Base-by-base conservation (phyloP, 2,888 invertebrate genomes). In the Chesias legatella region DNA sequence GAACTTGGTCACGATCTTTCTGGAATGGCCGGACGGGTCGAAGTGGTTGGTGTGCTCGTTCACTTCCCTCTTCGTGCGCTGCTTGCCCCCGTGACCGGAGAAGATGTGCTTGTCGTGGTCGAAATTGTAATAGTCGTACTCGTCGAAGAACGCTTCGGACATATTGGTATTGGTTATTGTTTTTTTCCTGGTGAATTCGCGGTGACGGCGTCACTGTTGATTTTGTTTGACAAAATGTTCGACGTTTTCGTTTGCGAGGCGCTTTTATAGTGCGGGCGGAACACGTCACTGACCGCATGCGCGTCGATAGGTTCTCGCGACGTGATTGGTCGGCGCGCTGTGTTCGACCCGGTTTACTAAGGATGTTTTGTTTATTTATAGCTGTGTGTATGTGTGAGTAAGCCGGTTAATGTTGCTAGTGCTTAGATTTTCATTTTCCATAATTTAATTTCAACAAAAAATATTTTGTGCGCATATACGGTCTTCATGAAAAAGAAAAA, bases 71-170 rank as follows among this genome's bases (percentile, higher is more conserved):
- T 98, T 97, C 45, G 94, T 91, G 55, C 97, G 90, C 67, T 96
- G 95, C 77, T 98, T 97, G 49, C 98, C 98, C 72, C 96, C 94
- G 84, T 96, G 95, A 11, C 94, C 94, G 27, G 93, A 92, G 79
- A 93, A 94, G 52, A 97, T 92, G 76, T 95, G 93, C 83, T 97
- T 97, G 79, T 96, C 97, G 89, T 95, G 93, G 63, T 96, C 96
- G 82, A 94, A 97, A 85, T 97, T 97, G 90, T 95, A 98, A 74
- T 96, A 95, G 73, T 98, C 98, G 91, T 96, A 96, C 73, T 96
- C 93, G 88, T 98, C 97, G 77, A 94, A 93, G 88, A 94, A 92
- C 64, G 90, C 89, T 83, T 95, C 95, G 68, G 95, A 95, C 95
- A 95, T 95, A 75, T 82, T 91, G 83, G 62, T 54, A 56, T 67